phyloP scores from a whole-genome alignment of 2,888 invertebrate species.

The Cephus nigrinus region DNA sequence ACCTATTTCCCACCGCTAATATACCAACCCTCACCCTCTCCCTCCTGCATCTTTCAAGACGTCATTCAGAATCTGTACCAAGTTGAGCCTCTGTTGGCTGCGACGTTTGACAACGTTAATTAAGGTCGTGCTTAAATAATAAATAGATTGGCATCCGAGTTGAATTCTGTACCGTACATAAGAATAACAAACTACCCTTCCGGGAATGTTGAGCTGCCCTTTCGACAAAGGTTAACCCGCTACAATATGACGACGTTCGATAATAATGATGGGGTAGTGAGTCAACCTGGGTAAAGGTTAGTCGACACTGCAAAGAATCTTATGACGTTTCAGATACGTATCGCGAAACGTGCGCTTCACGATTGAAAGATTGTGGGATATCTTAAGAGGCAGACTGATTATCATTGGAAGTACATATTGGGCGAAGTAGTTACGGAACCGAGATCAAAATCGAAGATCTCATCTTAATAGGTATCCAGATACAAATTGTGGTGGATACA shows the following conservation, averaged over 20 bases:
- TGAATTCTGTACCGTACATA: neutral
- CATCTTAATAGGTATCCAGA: neutral
- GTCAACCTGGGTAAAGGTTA: neutral
- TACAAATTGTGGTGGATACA: neutral
- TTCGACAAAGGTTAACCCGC: neutral
- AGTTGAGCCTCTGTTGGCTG: constrained; percentile 14
- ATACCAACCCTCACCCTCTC: constrained; percentile 34
- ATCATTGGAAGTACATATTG: neutral
- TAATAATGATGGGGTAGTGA: neutral
- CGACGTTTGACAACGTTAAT: constrained; percentile 38
- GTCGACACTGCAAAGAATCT: neutral
- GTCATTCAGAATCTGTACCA: constrained; percentile 5
- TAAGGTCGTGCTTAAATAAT: constrained; percentile 40
- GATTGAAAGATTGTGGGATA: neutral
- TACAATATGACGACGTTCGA: neutral
- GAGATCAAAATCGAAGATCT: neutral
- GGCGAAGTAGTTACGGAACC: neutral
- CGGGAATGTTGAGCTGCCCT: neutral
- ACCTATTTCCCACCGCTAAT: constrained; percentile 33
- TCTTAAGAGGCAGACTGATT: neutral
- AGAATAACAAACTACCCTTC: neutral
- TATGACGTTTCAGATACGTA: neutral
- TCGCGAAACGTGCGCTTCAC: neutral
- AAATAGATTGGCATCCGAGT: constrained; percentile 12
- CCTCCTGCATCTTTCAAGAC: constrained; percentile 44